These are phyloP conservation scores for Iselma pallidipennis DNA, from an alignment of 2,888 invertebrate genomes.

Conservation along the genomic window DNA sequence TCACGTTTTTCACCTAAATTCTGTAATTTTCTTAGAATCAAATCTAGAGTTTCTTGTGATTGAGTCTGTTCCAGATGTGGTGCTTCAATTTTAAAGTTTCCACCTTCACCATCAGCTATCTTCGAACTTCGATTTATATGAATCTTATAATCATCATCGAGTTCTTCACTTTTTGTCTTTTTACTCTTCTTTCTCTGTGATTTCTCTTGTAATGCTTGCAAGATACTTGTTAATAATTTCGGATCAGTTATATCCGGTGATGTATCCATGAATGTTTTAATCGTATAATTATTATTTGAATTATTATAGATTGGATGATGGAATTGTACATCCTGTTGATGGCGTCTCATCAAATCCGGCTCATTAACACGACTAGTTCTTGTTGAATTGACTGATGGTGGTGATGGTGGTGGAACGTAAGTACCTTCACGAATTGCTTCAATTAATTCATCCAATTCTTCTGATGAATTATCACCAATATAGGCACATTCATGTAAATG, in stretches of 20 bases:
- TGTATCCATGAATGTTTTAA: conserved; percentile 32
- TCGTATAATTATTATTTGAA: conserved; percentile 34
- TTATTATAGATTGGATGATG: conserved; percentile 59
- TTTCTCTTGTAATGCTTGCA: conserved; percentile 42
- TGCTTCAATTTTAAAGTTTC: conserved; percentile 43
- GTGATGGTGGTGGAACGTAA: conserved; percentile 27
- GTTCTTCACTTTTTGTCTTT: conserved; percentile 40
- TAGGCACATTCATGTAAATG: conserved; percentile 79
- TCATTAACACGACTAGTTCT: conserved; percentile 61
- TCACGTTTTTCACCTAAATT: conserved; percentile 63
- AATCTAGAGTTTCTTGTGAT: conserved; percentile 63
- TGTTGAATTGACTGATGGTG: conserved; percentile 46
- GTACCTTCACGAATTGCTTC: conserved; percentile 48
- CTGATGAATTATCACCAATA: conserved; percentile 79
- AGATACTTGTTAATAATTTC: conserved; percentile 44
- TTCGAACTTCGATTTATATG: conserved; percentile 60
- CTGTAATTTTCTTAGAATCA: conserved; percentile 62
- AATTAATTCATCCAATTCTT: conserved; percentile 68
- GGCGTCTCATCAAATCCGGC: conserved; percentile 67
- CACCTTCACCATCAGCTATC: conserved; percentile 55
- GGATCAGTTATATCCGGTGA: conserved; percentile 48
- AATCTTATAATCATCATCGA: conserved; percentile 41
- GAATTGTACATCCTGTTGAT: conserved; percentile 65
- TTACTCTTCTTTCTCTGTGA: conserved; percentile 48
- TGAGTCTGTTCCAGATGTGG: conserved; percentile 44